phyloP scores from a whole-genome alignment of 1,140 invertebrate species.

The Bombus sibiricus region DNA sequence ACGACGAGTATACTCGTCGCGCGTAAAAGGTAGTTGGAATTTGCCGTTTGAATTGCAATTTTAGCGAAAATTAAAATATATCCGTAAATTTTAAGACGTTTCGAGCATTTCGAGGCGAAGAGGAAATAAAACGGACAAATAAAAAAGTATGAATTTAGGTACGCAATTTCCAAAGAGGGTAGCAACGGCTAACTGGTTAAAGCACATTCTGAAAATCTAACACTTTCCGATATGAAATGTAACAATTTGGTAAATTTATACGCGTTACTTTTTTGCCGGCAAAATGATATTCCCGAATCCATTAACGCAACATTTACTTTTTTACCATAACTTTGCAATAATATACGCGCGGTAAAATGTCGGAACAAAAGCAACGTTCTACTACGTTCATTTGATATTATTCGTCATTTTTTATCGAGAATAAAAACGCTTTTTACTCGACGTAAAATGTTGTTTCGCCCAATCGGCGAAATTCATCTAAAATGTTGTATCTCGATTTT shows the following conservation, averaged over 20 bases:
- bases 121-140: too few relatives aligned
- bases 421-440: not conserved
- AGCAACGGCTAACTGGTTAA: too few relatives aligned
- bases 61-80: too few relatives aligned
- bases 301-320: constrained; percentile 3
- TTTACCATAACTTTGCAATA: not conserved
- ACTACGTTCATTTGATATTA: not conserved
- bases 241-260: not conserved
- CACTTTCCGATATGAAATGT: not conserved
- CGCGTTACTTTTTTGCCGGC: not conserved
- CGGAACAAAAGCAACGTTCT: not conserved
- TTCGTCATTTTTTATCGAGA: not conserved
- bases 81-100: too few relatives aligned
- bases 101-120: too few relatives aligned
- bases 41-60: too few relatives aligned
- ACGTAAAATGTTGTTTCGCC: not conserved
- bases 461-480: not conserved
- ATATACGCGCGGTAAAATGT: not conserved
- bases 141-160: too few relatives aligned
- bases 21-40: too few relatives aligned
- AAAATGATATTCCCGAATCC: not conserved
- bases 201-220: not conserved
- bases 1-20: too few relatives aligned
- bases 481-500: not conserved
- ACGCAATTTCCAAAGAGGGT: too few relatives aligned